phyloP scores from a whole-genome alignment of 2,113 vertebrate genomes.

The Noctilio leporinus region DNA sequence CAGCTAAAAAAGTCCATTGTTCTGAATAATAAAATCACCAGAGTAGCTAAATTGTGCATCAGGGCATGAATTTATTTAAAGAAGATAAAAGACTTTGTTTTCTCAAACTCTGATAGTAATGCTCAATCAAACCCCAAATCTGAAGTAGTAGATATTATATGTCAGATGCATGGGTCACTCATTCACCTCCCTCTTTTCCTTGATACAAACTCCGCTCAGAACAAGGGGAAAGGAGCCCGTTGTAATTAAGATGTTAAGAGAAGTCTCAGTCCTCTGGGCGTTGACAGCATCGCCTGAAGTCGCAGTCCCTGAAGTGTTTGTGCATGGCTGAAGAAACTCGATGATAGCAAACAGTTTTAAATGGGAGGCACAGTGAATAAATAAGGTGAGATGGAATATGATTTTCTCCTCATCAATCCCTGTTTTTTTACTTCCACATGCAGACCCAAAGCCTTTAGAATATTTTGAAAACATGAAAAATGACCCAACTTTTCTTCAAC shows the following conservation, averaged over 20 bases:
- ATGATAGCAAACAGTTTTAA: background rate
- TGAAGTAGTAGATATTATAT: constrained; percentile 76
- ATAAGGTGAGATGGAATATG: background rate
- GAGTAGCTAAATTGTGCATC: constrained; percentile 73
- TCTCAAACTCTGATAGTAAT: constrained; percentile 69
- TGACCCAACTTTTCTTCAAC: constrained; percentile 1
- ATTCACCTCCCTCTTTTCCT: constrained; percentile 72
- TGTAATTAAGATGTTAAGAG: constrained; percentile 72
- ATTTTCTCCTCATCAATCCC: background rate
- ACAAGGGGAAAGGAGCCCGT: constrained; percentile 17
- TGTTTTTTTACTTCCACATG: background rate
- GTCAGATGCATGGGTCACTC: constrained; percentile 69
- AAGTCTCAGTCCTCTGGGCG: background rate
- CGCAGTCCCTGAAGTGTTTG: constrained; percentile 9
- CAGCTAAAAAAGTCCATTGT: constrained; percentile 70
- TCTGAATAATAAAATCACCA: constrained; percentile 77
- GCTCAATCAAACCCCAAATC: constrained; percentile 81
- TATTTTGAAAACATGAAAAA: constrained; percentile 13
- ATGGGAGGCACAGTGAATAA: background rate
- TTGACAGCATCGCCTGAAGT: background rate
- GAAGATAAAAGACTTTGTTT: constrained; percentile 79
- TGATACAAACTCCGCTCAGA: constrained; percentile 43
- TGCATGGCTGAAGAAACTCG: background rate
- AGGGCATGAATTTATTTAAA: constrained; percentile 79
- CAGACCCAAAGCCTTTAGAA: background rate